Evolutionary conservation across 2,113 vertebrate genomes (phyloP), one percentile per base, ranked within the genome.

Genomic region (Melanerpes aurifrons): DNA sequence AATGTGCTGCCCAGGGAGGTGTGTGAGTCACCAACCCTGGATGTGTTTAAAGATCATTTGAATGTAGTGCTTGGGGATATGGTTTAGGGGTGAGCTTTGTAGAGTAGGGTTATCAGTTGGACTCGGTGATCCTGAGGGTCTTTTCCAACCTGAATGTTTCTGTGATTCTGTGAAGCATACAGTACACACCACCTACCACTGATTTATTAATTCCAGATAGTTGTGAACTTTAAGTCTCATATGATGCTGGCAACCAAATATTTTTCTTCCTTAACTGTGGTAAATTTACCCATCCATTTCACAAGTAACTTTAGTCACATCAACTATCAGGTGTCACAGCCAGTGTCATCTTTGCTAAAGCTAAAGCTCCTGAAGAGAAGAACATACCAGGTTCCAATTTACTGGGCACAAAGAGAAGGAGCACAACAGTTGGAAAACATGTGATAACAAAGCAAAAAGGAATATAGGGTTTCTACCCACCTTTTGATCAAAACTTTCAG

Each of bases 401-500:
- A 92, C 25, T 32, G 59, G 40, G 21, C 26, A 71, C 58, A 66
- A 78, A 75, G 3, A 63, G 40, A 92, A 94, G 82, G 5, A 37
- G 67, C 31, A 66, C 45, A 81, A 29, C 15, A 40, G n/a, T 0
- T 73, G 59, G 15, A 19, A 72, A 81, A 74, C 8, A 35, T 0
- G 3, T 12, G 19, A 22, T 29, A 68, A 66, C 24, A 77, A 56
- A 64, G 29, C 40, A 19, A 32, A 50, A 67, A 66, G 18, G 2
- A 61, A 17, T n/a, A 62, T 2, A 70, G 43, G 68, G 48, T 71
- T 94, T 85, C 43, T 47, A 87, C 94, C 35, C 48, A 99, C 99
- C 98, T 99, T 99, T 96, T 99, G 99, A 77, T 99, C 99, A 59
- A 99, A 99, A 97, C 95, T 98, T 95, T 99, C 99, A 3, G 99